Percentiles rank a stretch among this genome's conserved stretches.
These are phyloP conservation scores for Tympanoctomys barrerae DNA, from an alignment of 2,797 vertebrate species.

Conservation along the genomic window DNA sequence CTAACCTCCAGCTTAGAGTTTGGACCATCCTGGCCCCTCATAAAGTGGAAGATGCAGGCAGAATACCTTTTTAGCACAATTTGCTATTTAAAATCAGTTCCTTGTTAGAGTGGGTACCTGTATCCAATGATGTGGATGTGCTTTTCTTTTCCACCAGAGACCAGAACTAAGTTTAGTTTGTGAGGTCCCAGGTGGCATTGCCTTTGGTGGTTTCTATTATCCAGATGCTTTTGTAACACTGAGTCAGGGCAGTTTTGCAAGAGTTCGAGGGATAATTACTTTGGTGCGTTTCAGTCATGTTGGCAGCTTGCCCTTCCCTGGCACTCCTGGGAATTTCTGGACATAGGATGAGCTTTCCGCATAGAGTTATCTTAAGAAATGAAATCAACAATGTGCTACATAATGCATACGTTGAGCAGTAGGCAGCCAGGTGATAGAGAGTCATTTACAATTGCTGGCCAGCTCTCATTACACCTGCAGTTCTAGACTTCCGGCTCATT, in stretches of 20 bases:
- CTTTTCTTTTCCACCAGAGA: not conserved
- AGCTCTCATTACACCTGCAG: not conserved
- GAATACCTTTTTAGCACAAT: not conserved
- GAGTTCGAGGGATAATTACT: not conserved
- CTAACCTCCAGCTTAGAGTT: not conserved
- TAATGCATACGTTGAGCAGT: not conserved
- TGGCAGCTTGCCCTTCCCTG: not conserved
- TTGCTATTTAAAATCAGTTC: not conserved
- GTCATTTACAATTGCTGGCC: not conserved
- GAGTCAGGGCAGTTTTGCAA: not conserved
- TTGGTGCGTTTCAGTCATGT: not conserved
- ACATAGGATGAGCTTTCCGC: not conserved
- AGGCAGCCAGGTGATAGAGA: not conserved
- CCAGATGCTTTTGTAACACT: not conserved
- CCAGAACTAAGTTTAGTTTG: not conserved
- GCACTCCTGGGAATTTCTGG: not conserved
- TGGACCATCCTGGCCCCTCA: not conserved
- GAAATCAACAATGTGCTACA: not conserved
- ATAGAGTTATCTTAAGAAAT: not conserved
- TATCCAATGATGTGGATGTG: not conserved
- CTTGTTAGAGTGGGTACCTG: not conserved
- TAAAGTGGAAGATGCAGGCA: not conserved
- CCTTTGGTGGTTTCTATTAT: not conserved
- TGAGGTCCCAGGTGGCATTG: not conserved
- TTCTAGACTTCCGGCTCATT: not conserved